These are phyloP conservation scores for Tricholauxania praeusta DNA, from an alignment of 2,888 invertebrate genomes.

Conservation along the genomic window DNA sequence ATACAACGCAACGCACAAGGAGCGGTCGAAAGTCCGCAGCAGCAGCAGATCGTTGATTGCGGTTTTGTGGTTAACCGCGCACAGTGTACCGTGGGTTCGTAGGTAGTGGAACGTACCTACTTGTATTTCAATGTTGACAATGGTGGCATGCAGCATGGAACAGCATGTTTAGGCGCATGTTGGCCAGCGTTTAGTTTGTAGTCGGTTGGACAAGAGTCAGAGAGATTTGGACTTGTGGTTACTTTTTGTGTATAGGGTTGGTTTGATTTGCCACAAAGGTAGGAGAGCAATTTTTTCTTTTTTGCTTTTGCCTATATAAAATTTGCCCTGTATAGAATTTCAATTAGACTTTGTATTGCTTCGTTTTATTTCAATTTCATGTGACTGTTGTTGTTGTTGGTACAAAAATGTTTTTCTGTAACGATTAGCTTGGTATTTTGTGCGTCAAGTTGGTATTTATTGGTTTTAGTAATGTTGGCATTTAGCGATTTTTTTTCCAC, in stretches of 20 bases:
- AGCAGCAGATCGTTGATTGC: too few species aligned
- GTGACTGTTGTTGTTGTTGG: constrained; percentile 30
- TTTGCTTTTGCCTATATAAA: constrained; percentile 52
- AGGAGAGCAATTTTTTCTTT: neutral
- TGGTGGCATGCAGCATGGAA: constrained; percentile 19
- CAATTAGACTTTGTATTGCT: constrained; percentile 56
- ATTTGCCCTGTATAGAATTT: constrained; percentile 67
- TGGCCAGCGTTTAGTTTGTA: constrained; percentile 9
- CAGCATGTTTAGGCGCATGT: constrained; percentile 30
- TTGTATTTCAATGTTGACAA: neutral
- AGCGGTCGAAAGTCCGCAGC: too few species aligned
- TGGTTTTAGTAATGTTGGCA: constrained; percentile 64
- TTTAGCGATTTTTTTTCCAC: constrained; percentile 37
- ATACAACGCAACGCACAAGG: too few species aligned
- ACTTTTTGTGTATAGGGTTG: neutral
- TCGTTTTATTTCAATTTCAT: constrained; percentile 8
- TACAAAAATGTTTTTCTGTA: constrained; percentile 47
- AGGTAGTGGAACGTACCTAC: too few species aligned
- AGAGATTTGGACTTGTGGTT: neutral
- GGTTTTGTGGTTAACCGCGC: too few species aligned
- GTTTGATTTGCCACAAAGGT: neutral
- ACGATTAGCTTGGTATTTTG: constrained; percentile 63
- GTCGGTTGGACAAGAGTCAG: too few species aligned
- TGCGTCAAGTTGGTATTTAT: constrained; percentile 67
- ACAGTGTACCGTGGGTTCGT: neutral